Evolutionary conservation across 2,797 vertebrate species (phyloP), one percentile per base, ranked within the genome.

Genomic region (Melanotaenia nigrans): DNA sequence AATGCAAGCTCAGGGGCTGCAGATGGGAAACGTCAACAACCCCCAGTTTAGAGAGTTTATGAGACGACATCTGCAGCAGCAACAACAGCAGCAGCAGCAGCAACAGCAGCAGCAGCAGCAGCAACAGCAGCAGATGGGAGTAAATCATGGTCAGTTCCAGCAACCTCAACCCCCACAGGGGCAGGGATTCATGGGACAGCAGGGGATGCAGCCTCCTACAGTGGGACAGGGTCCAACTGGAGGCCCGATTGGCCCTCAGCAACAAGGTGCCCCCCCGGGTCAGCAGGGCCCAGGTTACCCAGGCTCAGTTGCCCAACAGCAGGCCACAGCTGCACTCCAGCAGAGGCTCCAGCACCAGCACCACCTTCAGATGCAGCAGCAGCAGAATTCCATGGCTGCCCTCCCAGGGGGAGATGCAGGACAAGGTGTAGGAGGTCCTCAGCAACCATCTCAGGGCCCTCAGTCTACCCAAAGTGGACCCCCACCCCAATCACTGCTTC

Each of bases 21-120:
- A 95, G 66, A 95, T 99, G 93, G 95, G 94, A 68, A 97, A 96
- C 66, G 59, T 92, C 85, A 97, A 97, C 85, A 94, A 91, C 70
- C 95, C 96, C 2, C 97, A 99, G 81, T 96, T 97, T 61, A 94
- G 97, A 92, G 97, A 99, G 68, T 78, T 99, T 10, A 90, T 98
- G 89, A 95, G 96, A 72, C 93, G 96, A 20, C 95, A 96, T 28
- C 82, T 91, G 58, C 95, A 95, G 68, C 94, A 96, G 14, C 94
- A 96, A 13, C 94, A 91, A 0, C 86, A 89, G 1, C 95, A 96
- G 47, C 94, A 95, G 11, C 94, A 95, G 1, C 94, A 95, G 4
- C 91, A 96, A 12, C 94, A 91, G 0, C 86, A 89, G 1, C 95
- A 96, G 47, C 94, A 95, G 9, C 94, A 95, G 1, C 94, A 95